phyloP scores from a whole-genome alignment of 2,113 vertebrate genomes.

The Bujurquina vittata region DNA sequence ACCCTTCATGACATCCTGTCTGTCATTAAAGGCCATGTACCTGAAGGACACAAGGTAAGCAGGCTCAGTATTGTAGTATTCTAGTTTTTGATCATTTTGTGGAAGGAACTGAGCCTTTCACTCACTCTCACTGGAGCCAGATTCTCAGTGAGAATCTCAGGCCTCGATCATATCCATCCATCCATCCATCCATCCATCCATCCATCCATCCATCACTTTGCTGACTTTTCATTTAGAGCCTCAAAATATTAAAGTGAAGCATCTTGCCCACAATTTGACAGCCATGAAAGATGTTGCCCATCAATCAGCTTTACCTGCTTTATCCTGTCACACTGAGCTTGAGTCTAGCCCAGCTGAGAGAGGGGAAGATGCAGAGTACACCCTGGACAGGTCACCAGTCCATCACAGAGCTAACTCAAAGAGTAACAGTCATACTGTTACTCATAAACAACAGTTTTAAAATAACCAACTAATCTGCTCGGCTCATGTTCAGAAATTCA shows the following conservation, averaged over 20 bases:
- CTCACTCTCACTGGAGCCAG: neutral
- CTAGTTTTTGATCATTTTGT: neutral
- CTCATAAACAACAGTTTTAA: rapidly evolving
- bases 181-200: too few species aligned
- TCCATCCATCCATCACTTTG: too few species aligned
- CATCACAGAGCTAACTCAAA: neutral
- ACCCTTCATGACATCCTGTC: constrained; percentile 75
- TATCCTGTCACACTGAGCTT: neutral
- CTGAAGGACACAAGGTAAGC: constrained; percentile 76
- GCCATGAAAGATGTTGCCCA: neutral
- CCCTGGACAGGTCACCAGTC: neutral
- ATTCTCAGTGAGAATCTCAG: rapidly evolving
- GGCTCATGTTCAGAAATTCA: neutral
- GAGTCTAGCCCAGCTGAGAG: neutral
- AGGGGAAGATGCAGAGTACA: neutral
- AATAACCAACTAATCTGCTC: too few species aligned
- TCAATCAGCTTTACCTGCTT: neutral
- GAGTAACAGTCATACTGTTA: rapidly evolving
- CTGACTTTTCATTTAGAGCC: neutral
- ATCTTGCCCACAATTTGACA: too few species aligned
- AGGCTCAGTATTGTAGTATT: neutral
- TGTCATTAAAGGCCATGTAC: constrained; percentile 74
- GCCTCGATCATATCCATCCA: rapidly evolving
- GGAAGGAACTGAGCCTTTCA: neutral
- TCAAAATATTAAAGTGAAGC: neutral